Percentiles rank a stretch among this genome's conserved stretches.
Evolutionary conservation across 2,888 invertebrate species (phyloP).

Genomic region (Synergus itoensis): DNA sequence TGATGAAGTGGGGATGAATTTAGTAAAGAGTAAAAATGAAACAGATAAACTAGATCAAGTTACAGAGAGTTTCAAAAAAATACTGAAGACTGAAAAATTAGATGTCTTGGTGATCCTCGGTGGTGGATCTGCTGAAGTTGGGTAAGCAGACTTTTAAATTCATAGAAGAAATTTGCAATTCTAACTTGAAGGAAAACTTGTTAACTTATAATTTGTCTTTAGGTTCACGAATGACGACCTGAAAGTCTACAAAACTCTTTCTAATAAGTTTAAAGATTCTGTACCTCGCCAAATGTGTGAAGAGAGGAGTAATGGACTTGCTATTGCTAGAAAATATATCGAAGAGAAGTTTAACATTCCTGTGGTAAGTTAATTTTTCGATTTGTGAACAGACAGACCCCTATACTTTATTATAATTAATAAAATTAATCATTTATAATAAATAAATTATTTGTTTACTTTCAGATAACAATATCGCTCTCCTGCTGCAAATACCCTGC

Average conservation of each 20-base stretch:
- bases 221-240: conserved; percentile 79
- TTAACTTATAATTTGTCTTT: conserved; percentile 69
- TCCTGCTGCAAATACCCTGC: conserved; percentile 91
- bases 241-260: conserved; percentile 73
- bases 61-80: conserved; percentile 82
- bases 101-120: conserved; percentile 87
- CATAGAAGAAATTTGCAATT: neutral
- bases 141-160: conserved; percentile 71
- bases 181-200: neutral
- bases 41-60: conserved; percentile 78
- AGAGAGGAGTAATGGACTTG: conserved; percentile 61
- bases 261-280: conserved; percentile 78
- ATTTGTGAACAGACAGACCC: no score
- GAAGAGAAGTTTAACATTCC: conserved; percentile 83
- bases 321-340: conserved; percentile 74
- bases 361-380: conserved; percentile 73
- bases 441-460: conserved; percentile 15
- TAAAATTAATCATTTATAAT: no score
- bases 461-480: conserved; percentile 77
- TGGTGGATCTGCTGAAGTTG: conserved; percentile 85
- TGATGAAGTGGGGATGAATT: conserved; percentile 84
- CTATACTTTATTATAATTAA: no score
- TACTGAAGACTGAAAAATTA: conserved; percentile 84
- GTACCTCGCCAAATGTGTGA: conserved; percentile 71
- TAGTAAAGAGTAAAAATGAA: conserved; percentile 79